phyloP scores from a whole-genome alignment of 2,888 invertebrate genomes.

The Heliconius hortense region DNA sequence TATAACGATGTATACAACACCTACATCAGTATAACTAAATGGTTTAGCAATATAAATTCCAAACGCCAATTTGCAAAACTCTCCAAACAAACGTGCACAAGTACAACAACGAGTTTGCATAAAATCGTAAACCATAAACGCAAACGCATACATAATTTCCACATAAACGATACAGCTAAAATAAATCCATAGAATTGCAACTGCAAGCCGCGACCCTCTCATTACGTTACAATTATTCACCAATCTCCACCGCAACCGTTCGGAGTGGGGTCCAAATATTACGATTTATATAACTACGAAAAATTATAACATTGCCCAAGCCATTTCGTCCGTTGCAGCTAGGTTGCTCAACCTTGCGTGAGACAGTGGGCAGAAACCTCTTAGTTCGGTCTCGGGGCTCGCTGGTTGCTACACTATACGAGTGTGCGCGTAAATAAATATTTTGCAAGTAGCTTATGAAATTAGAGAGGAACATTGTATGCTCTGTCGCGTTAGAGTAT shows the following conservation, averaged over 20 bases:
- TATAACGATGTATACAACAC: too few species aligned
- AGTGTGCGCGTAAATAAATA: conserved; percentile 44
- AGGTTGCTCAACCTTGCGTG: conserved; percentile 47
- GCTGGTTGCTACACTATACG: conserved; percentile 40
- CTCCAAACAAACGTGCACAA: neutral
- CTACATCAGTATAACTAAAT: too few species aligned
- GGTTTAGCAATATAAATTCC: neutral
- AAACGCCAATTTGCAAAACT: neutral
- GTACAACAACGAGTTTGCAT: neutral
- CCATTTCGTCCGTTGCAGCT: conserved; percentile 37
- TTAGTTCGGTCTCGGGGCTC: conserved; percentile 37
- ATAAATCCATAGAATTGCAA: neutral
- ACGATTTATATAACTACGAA: conserved; percentile 45
- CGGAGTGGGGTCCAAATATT: conserved; percentile 39
- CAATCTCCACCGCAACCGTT: conserved; percentile 25
- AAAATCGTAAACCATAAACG: neutral
- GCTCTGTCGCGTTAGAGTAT: neutral
- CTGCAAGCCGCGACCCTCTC: conserved; percentile 18
- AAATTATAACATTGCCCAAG: conserved; percentile 57
- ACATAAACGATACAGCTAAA: neutral
- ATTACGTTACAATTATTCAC: conserved; percentile 33
- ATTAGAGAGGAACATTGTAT: conserved; percentile 33
- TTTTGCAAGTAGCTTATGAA: conserved; percentile 47
- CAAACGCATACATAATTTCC: neutral
- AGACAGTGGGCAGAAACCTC: conserved; percentile 40